Base-by-base conservation (phyloP, 2,797 vertebrate species). In the Poeciliopsis presidionis region DNA sequence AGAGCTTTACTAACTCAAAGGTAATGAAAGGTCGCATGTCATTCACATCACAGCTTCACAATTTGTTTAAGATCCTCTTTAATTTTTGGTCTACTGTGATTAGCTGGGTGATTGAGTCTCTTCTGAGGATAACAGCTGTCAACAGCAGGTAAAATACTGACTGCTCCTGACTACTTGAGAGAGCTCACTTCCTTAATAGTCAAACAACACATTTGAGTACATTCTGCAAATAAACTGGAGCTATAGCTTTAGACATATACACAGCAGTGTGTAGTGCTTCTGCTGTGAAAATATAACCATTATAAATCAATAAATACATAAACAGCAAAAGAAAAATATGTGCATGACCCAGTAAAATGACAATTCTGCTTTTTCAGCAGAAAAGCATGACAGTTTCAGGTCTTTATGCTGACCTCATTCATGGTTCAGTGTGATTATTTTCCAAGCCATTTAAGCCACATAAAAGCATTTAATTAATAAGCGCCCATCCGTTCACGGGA, bases 401-500 rank as follows among this genome's bases (percentile, higher is more conserved):
- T 80, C 79, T 90, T 88, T 89, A 83, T 80, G 84, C 83, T 87
- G 86, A 88, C 88, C 87, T 87, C 90, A 89, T 90, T 91, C 86
- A 80, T 86, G 87, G 86, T 70, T 20, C 49, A 75, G 63, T 80
- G 88, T 90, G 88, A 94, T 92, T 88, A 90, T 91, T 93, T 91
- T 88, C 89, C 86, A 88, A 89, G 85, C 92, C 84, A 92, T 93
- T 94, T 90, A 91, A 90, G 86, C 92, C 87, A 81, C 90, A 93
- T 94, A 87, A 95, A 94, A 92, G 83, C 86, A 78, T 91, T 92
- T 93, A 93, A 95, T 95, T 94, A 94, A 95, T 93, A 89, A 89
- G 87, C 71, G 7, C 81, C 80, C 79, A 90, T 92, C 89, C 88
- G 84, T 85, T 91, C 61, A 46, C 77, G 75, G 90, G 88, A 86